Evolutionary conservation across 2,888 invertebrate species (phyloP).

Genomic region (Vanessa cardui): DNA sequence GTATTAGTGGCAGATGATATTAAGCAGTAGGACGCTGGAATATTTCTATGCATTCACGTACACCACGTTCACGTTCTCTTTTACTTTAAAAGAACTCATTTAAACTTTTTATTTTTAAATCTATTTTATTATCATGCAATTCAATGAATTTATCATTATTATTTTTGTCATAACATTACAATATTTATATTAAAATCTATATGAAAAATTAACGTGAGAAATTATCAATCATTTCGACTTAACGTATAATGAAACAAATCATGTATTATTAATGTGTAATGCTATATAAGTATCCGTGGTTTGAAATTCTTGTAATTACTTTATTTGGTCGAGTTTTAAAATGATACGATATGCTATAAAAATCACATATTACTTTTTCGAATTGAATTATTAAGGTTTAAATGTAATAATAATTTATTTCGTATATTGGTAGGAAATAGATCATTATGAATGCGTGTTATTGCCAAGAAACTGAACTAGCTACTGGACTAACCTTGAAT

Average conservation of each 20-base stretch:
- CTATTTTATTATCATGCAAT: no score
- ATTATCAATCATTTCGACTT: no score
- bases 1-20: slow-evolving; percentile 25
- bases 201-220: no score
- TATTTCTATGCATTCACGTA: neutral
- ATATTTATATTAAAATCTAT: no score
- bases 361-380: slow-evolving; percentile 14
- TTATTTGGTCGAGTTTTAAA: neutral
- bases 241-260: no score
- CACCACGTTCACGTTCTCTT: neutral
- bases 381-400: slow-evolving; percentile 21
- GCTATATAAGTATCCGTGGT: no score
- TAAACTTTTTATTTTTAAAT: neutral
- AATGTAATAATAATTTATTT: slow-evolving; percentile 19
- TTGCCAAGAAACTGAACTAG: slow-evolving; percentile 24
- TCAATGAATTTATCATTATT: no score
- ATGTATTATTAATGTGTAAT: no score
- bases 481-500: slow-evolving; percentile 18
- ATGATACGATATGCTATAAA: neutral
- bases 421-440: slow-evolving; percentile 30
- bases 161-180: no score
- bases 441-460: slow-evolving; percentile 22
- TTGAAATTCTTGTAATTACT: neutral
- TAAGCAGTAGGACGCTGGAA: neutral
- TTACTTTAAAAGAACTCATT: neutral